phyloP scores from a whole-genome alignment of 2,797 vertebrate genomes.

The Mormyrops attenuatus region DNA sequence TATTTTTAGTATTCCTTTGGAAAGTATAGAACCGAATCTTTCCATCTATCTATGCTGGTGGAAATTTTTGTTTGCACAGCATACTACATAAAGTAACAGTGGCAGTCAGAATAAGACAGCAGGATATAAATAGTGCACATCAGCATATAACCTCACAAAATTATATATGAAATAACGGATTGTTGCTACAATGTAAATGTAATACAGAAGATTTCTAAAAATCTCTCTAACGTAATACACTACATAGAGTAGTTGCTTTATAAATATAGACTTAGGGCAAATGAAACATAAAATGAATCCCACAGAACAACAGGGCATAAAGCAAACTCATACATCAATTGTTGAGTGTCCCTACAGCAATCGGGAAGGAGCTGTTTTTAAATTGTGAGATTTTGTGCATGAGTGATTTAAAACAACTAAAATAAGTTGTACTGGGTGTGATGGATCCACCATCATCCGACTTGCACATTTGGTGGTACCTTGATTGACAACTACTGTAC shows the following conservation, averaged over 20 bases:
- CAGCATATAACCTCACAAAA: not conserved
- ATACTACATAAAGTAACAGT: not conserved
- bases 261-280: not conserved
- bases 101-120: not conserved
- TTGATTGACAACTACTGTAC: not conserved
- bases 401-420: not conserved
- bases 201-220: not conserved
- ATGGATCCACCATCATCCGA: not conserved
- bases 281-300: not conserved
- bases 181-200: not conserved
- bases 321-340: not conserved
- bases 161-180: not conserved
- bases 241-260: not conserved
- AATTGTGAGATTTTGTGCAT: not conserved
- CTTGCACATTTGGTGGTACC: not conserved
- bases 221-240: not conserved
- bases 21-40: not conserved
- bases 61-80: not conserved
- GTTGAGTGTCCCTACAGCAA: not conserved
- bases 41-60: not conserved
- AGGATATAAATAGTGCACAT: not conserved
- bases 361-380: not conserved
- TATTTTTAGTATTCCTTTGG: not conserved
- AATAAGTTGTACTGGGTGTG: not conserved
- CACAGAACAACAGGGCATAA: not conserved